phyloP scores from a whole-genome alignment of 2,888 invertebrate genomes.

The Limenitis camilla region DNA sequence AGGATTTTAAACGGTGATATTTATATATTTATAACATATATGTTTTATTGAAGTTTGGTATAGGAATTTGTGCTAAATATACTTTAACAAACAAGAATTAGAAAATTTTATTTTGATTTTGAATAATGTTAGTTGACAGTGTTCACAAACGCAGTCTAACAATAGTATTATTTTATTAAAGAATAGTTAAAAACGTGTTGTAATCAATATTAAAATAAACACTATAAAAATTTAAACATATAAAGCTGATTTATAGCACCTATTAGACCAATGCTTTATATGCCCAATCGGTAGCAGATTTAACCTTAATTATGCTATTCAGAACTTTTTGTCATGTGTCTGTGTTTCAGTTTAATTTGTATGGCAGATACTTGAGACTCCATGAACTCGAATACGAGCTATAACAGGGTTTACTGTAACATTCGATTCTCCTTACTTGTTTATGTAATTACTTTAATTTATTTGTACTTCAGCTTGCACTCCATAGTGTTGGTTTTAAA shows the following conservation, averaged over 20 bases:
- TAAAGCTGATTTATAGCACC: conserved; percentile 25
- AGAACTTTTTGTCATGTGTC: conserved; percentile 29
- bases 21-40: too few relatives aligned
- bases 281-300: conserved; percentile 30
- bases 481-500: conserved; percentile 1
- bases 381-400: too few relatives aligned
- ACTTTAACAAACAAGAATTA: too few relatives aligned
- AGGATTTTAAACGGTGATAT: too few relatives aligned
- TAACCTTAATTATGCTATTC: conserved; percentile 36
- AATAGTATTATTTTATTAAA: too few relatives aligned
- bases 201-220: conserved; percentile 5
- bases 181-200: not conserved
- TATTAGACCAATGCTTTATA: conserved; percentile 30
- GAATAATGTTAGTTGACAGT: too few relatives aligned
- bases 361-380: too few relatives aligned
- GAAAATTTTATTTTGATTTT: too few relatives aligned
- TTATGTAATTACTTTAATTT: conserved; percentile 20
- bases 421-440: conserved; percentile 13
- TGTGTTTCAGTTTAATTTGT: too few relatives aligned
- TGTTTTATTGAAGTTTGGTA: too few relatives aligned
- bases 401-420: not conserved
- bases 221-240: conserved; percentile 10
- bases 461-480: conserved; percentile 9
- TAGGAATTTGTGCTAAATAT: too few relatives aligned
- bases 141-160: too few relatives aligned